Conservation (phyloP, 2,797 vertebrate species). For the Pachyuromys duprasi region DNA sequence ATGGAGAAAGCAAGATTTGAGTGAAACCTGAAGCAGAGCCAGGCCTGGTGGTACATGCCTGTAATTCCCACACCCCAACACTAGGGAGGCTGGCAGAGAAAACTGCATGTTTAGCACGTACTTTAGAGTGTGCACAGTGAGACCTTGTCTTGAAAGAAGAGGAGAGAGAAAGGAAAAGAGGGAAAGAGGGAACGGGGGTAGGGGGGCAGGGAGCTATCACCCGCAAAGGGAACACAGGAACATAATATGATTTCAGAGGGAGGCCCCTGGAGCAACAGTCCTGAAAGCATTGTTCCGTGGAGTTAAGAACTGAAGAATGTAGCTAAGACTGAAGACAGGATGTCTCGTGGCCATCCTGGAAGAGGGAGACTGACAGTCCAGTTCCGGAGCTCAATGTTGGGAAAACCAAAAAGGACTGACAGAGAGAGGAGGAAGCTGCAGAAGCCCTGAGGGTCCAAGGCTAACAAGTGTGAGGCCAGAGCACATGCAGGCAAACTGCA, state of each 20-base stretch:
- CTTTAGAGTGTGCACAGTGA: neutral
- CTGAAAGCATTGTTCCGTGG: neutral
- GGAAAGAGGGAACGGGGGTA: neutral
- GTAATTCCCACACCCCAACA: no score
- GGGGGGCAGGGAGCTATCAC: neutral
- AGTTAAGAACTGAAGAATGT: neutral
- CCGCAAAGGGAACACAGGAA: no score
- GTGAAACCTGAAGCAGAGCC: neutral
- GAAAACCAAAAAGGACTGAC: neutral
- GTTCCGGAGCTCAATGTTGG: neutral
- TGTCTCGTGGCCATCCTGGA: neutral
- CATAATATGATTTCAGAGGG: neutral
- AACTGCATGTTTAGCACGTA: no score
- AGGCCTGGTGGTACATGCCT: neutral
- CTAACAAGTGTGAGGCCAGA: neutral
- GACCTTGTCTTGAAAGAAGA: neutral
- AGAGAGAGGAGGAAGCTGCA: neutral
- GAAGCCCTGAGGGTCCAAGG: neutral
- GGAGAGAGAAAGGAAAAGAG: neutral
- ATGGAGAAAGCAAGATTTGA: neutral
- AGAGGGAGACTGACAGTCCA: no score
- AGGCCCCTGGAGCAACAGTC: no score
- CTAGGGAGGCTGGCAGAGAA: neutral
- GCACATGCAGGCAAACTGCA: neutral
- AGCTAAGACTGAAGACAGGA: neutral